Base-by-base conservation (phyloP, 2,888 invertebrate genomes). In the Heliconius erato region DNA sequence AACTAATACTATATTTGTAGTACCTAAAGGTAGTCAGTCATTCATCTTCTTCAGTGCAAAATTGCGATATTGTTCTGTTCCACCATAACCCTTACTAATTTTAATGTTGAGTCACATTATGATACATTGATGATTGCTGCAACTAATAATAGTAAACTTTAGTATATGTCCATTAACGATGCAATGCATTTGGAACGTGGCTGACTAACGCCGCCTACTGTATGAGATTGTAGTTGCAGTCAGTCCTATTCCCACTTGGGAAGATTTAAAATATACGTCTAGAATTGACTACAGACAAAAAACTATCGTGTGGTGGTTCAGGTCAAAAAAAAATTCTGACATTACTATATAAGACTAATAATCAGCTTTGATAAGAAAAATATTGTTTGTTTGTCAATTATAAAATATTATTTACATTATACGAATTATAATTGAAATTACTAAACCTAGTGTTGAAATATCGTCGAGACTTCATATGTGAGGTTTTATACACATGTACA, bases 121-220 rank as follows among this genome's bases (percentile, higher is more conserved):
- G 72, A 72, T 72, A 49, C 72, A 72, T 49, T 49, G 44, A 72
- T 72, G 72, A 72, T 49, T 72, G 16, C 44, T 49, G 26, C 28
- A 26, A 72, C 72, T 72, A 72, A 72, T 72, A 72, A 49, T 72
- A 16, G 26, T 72, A 26, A n/a, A 71, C 12, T 72, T 72, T 72
- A 40, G 26, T 72, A 72, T 16, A 1, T 26, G 28, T 72, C 19
- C 72, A 49, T 49, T 44, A 49, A 44, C 44, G 44, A 72, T 72
- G 72, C 72, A 72, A 72, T 72, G 26, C 44, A 26, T 44, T 72
- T 44, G 44, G 44, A 49, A 49, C 49, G 72, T 44, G 23, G 32
- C 44, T 26, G 72, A 72, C 44, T 72, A 28, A 72, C n/a, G 16
- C 72, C 72, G 26, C 72, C 72, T 72, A 72, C 44, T 72, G 44